These are phyloP conservation scores for Sceliomorpha sp. DNA, from an alignment of 2,888 invertebrate genomes.

Conservation along the genomic window DNA sequence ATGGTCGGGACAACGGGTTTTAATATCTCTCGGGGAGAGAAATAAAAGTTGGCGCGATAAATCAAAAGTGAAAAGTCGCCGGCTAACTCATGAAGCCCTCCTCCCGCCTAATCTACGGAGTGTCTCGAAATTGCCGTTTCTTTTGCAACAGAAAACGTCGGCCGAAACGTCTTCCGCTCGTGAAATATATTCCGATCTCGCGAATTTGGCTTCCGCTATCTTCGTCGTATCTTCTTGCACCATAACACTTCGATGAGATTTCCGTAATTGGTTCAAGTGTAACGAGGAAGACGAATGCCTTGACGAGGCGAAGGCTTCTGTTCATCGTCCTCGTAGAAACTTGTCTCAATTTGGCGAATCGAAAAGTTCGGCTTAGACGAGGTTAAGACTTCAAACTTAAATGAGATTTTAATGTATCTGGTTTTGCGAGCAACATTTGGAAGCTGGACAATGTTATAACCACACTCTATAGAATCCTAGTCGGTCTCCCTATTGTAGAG, in stretches of 20 bases:
- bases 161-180: constrained; percentile 36
- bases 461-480: no score
- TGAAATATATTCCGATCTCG: constrained; percentile 47
- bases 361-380: no score
- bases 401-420: constrained; percentile 18
- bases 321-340: no score
- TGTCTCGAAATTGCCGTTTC: constrained; percentile 57
- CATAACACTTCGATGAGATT: no score
- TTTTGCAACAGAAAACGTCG: constrained; percentile 63
- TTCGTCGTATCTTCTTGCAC: no score
- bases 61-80: constrained; percentile 80
- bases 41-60: constrained; percentile 80
- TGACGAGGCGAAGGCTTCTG: no score
- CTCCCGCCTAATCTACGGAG: constrained; percentile 52
- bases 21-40: constrained; percentile 75
- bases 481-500: no score
- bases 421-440: constrained; percentile 18
- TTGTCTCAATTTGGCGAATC: no score
- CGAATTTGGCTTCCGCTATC: constrained; percentile 6
- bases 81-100: constrained; percentile 57
- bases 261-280: no score
- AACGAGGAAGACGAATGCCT: no score
- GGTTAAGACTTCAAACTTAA: constrained; percentile 10
- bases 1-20: constrained; percentile 79
- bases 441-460: constrained; percentile 20